These are phyloP conservation scores for Helarctos malayanus DNA, from an alignment of 2,797 vertebrate species.

Conservation along the genomic window DNA sequence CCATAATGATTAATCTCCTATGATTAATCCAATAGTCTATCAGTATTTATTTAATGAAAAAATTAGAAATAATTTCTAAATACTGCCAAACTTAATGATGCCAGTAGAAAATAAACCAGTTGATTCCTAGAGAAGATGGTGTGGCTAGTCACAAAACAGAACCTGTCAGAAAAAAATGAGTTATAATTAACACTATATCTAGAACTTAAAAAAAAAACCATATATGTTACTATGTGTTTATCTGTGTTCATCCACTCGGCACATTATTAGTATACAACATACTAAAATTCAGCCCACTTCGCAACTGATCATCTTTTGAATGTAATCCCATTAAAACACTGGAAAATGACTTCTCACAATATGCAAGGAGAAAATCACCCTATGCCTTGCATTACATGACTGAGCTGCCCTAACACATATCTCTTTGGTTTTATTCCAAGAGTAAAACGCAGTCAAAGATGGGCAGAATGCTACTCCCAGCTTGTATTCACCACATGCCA, in stretches of 20 bases:
- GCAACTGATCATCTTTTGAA: not conserved
- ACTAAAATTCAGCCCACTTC: not conserved
- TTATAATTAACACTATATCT: not conserved
- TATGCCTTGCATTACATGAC: slow-evolving; percentile 10
- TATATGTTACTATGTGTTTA: not conserved
- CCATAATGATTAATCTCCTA: slow-evolving; percentile 46
- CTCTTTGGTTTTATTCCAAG: slow-evolving; percentile 50
- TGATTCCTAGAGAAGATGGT: not conserved
- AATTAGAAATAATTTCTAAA: slow-evolving; percentile 61
- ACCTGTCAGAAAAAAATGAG: not conserved
- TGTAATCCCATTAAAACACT: not conserved
- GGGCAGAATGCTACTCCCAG: slow-evolving; percentile 26
- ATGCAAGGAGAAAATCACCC: not conserved
- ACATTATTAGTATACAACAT: not conserved
- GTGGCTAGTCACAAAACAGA: slow-evolving; percentile 32
- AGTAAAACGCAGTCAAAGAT: slow-evolving; percentile 59
- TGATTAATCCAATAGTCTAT: slow-evolving; percentile 8
- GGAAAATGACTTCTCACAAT: slow-evolving; percentile 57
- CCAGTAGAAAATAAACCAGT: slow-evolving; percentile 43
- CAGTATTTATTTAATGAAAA: slow-evolving; percentile 48
- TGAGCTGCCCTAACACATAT: slow-evolving; percentile 10
- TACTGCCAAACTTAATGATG: slow-evolving; percentile 42
- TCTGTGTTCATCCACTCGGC: not conserved
- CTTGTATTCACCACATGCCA: slow-evolving; percentile 45
- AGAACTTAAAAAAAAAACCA: slow-evolving; percentile 17